These are phyloP conservation scores for Nyctibius grandis DNA, from an alignment of 2,797 vertebrate species.

Conservation along the genomic window DNA sequence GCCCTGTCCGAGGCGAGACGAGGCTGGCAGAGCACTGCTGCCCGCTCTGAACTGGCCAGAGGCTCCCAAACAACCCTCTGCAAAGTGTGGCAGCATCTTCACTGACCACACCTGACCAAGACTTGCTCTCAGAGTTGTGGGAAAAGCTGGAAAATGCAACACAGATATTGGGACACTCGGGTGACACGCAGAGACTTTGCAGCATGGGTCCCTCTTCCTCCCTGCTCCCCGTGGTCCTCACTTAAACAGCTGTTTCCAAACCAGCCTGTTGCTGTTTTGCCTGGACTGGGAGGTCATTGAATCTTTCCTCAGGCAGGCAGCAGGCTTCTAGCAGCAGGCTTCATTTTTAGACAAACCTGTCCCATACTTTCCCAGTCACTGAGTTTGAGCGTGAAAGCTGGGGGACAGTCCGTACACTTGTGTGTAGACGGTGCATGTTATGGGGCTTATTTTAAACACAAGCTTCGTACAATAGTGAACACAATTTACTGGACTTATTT, in stretches of 20 bases:
- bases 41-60: fast-evolving
- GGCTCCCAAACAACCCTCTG: background rate
- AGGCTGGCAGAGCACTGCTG: background rate
- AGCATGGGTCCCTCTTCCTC: fast-evolving
- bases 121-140: background rate
- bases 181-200: background rate
- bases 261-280: background rate
- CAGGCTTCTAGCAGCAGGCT: background rate
- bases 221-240: background rate
- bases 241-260: background rate
- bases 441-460: background rate
- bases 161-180: fast-evolving
- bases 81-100: background rate
- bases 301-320: background rate
- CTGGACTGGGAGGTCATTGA: background rate
- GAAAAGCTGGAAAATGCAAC: background rate
- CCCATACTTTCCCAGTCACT: background rate
- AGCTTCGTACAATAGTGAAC: background rate
- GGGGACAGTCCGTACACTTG: background rate
- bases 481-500: background rate
- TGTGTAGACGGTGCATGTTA: background rate
- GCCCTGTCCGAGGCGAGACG: fast-evolving
- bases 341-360: background rate
- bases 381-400: background rate
- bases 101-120: background rate